Conservation (phyloP, 2,888 invertebrate genomes). For the Podabrus alpinus region DNA sequence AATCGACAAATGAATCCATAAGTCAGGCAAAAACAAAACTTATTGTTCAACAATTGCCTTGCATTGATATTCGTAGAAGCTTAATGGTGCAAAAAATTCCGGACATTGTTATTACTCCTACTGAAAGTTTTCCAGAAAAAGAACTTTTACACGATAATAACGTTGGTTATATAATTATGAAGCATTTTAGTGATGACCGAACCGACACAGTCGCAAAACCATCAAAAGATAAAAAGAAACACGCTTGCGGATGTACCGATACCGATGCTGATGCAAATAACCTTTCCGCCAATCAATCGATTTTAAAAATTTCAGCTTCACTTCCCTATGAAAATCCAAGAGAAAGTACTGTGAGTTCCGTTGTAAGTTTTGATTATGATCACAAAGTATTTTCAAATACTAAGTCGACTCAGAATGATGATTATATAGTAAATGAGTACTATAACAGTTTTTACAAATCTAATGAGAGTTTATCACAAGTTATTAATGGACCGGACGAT, state of each 20-base stretch:
- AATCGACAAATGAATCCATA: not conserved
- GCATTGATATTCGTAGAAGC: constrained; percentile 59
- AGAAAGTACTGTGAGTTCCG: not conserved
- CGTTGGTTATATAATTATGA: constrained; percentile 26
- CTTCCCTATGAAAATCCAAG: not conserved
- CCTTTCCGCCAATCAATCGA: not conserved
- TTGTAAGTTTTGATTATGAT: not conserved
- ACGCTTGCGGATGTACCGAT: not conserved
- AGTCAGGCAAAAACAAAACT: not conserved
- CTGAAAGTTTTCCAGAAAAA: constrained; percentile 18
- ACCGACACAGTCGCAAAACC: not conserved
- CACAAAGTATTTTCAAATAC: not conserved
- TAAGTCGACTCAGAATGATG: not conserved
- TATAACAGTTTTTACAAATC: not conserved
- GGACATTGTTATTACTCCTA: constrained; percentile 58
- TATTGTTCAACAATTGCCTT: constrained; percentile 58
- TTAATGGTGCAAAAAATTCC: constrained; percentile 59
- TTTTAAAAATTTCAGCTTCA: not conserved
- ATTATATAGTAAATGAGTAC: not conserved
- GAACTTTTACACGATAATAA: constrained; percentile 10
- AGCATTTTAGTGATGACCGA: not conserved
- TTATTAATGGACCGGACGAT: not conserved
- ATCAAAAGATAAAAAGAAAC: not conserved
- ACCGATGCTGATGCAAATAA: not conserved
- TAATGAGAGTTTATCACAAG: not conserved